Conservation (phyloP, 2,888 invertebrate species). For the Drosophila demipolita region DNA sequence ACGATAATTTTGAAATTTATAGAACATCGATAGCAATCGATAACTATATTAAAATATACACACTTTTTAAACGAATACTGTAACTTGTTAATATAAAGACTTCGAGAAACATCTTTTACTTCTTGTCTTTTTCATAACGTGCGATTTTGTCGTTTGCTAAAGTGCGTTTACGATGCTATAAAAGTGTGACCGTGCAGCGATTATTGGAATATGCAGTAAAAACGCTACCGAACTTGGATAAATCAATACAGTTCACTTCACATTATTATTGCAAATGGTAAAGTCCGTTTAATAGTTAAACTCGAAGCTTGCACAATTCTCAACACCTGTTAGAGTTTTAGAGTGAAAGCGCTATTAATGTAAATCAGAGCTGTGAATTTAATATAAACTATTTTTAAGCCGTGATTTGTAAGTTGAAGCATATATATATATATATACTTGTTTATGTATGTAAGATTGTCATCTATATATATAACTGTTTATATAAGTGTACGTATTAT, state of each 20-base stretch:
- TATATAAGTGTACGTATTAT: background rate
- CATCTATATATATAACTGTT: background rate
- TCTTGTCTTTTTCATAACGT: background rate
- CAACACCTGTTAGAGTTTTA: background rate
- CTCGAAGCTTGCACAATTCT: background rate
- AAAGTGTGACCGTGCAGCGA: constrained; percentile 38
- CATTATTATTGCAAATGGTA: constrained; percentile 31
- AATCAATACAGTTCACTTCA: constrained; percentile 48
- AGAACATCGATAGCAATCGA: background rate
- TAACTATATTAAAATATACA: background rate
- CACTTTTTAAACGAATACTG: background rate
- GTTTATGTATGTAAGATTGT: background rate
- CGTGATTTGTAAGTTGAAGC: constrained; percentile 32
- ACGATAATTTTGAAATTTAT: background rate
- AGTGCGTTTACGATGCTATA: background rate
- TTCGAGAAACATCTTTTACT: background rate
- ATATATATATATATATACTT: background rate
- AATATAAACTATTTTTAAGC: constrained; percentile 4
- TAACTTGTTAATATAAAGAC: background rate
- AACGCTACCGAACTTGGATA: constrained; percentile 38
- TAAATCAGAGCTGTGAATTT: constrained; percentile 1
- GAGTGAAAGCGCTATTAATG: background rate
- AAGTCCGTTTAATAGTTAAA: constrained; percentile 16
- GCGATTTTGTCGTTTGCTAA: background rate
- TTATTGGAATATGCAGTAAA: constrained; percentile 4